These are phyloP conservation scores for Ornithoptera priamus DNA, from an alignment of 2,888 invertebrate species.

Conservation along the genomic window DNA sequence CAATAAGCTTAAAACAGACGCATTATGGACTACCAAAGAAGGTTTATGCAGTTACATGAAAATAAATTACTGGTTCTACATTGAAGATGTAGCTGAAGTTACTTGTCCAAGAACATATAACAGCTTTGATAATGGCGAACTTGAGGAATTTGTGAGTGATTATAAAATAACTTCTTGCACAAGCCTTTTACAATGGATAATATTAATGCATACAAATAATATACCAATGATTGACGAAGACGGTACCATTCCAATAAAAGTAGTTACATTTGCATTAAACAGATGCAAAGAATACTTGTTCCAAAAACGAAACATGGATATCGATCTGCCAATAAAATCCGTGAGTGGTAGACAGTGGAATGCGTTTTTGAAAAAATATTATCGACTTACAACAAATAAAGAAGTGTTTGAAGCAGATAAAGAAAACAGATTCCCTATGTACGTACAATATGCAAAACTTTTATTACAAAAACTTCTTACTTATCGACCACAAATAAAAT, in stretches of 20 bases:
- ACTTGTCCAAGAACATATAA: constrained; percentile 87
- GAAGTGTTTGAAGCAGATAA: constrained; percentile 70
- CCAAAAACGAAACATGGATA: constrained; percentile 82
- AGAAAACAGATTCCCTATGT: constrained; percentile 56
- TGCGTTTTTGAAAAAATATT: constrained; percentile 83
- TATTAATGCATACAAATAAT: constrained; percentile 61
- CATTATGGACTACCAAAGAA: constrained; percentile 69
- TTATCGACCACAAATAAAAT: constrained; percentile 82
- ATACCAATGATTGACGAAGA: constrained; percentile 67
- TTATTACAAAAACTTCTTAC: constrained; percentile 80
- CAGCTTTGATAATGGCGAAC: constrained; percentile 78
- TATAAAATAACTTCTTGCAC: constrained; percentile 89
- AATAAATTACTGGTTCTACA: constrained; percentile 83
- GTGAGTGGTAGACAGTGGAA: constrained; percentile 83
- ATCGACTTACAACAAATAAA: constrained; percentile 80
- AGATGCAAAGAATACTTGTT: constrained; percentile 84
- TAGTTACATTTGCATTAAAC: constrained; percentile 85
- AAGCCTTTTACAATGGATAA: constrained; percentile 83
- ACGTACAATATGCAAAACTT: constrained; percentile 71
- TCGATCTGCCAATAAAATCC: constrained; percentile 70
- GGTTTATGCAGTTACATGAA: constrained; percentile 78
- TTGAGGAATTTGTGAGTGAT: constrained; percentile 83
- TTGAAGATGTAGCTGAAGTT: constrained; percentile 81
- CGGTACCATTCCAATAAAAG: constrained; percentile 78
- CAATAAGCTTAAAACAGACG: constrained; percentile 63